Evolutionary conservation across 2,113 vertebrate species (phyloP).

Genomic region (Microtus oregoni): DNA sequence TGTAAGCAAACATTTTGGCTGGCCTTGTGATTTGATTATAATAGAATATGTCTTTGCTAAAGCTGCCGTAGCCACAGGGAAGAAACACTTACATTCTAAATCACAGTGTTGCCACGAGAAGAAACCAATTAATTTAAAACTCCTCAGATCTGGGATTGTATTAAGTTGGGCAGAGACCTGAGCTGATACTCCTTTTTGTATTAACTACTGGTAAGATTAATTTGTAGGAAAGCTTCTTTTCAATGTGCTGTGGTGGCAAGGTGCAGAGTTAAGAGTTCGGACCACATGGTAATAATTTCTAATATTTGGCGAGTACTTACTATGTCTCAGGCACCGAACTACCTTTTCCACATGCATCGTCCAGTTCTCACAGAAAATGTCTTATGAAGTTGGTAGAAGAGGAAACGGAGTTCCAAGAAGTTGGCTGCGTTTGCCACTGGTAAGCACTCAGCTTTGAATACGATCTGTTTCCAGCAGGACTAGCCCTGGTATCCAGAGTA

Average conservation of each 20-base stretch:
- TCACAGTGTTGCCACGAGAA: slow-evolving; percentile 58
- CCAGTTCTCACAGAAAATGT: not conserved
- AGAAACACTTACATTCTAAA: slow-evolving; percentile 58
- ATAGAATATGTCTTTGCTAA: slow-evolving; percentile 48
- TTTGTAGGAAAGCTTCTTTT: slow-evolving; percentile 50
- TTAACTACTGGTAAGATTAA: slow-evolving; percentile 43
- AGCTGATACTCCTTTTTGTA: slow-evolving; percentile 46
- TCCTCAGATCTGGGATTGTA: slow-evolving; percentile 49
- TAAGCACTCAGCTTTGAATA: not conserved
- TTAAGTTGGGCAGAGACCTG: slow-evolving; percentile 44
- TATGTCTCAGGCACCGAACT: not conserved
- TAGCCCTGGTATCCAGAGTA: not conserved
- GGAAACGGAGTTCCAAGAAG: slow-evolving; percentile 26
- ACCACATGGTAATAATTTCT: not conserved
- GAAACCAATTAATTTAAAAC: slow-evolving; percentile 73
- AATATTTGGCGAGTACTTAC: not conserved
- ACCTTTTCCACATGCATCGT: not conserved
- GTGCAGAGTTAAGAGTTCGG: not conserved
- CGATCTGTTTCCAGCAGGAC: not conserved
- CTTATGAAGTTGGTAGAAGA: not conserved
- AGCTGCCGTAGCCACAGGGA: not conserved
- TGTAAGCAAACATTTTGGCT: slow-evolving; percentile 22
- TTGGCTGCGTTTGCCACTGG: not conserved
- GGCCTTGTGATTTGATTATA: slow-evolving; percentile 31
- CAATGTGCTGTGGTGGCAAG: not conserved